Percentiles rank a stretch among this genome's conserved stretches.
Evolutionary conservation across 2,888 invertebrate genomes (phyloP).

Genomic region (Phyto melanocephala): DNA sequence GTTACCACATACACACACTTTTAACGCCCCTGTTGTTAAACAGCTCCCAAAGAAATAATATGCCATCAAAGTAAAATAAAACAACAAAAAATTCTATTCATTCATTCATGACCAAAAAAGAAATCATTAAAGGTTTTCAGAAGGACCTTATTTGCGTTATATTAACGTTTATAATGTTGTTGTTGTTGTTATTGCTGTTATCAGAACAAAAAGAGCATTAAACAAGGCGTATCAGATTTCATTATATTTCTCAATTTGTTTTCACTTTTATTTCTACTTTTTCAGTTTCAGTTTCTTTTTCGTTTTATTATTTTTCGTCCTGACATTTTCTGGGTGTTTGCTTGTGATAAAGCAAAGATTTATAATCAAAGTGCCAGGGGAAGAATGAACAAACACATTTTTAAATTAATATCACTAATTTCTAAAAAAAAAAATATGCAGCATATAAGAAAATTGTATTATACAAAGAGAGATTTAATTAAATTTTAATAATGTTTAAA

Average conservation of each 20-base stretch:
- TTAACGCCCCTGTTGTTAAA: conserved; percentile 61
- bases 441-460: background rate
- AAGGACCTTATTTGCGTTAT: conserved; percentile 50
- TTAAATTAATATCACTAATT: conserved; percentile 32
- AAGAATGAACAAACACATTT: conserved; percentile 23
- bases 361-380: conserved; percentile 8
- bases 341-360: conserved; percentile 44
- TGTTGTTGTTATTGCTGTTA: conserved; percentile 20
- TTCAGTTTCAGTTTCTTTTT: background rate
- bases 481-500: conserved; percentile 39
- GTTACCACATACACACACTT: conserved; percentile 46
- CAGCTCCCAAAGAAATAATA: conserved; percentile 35
- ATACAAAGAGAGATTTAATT: background rate
- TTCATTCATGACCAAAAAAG: conserved; percentile 21
- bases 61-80: conserved; percentile 53
- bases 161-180: conserved; percentile 1
- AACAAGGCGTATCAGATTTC: conserved; percentile 80
- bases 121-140: conserved; percentile 15
- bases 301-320: background rate
- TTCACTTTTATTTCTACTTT: conserved; percentile 21
- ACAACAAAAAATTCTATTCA: conserved; percentile 12
- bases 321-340: conserved; percentile 24
- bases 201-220: conserved; percentile 76
- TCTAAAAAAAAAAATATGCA: background rate
- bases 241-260: conserved; percentile 71